These are phyloP conservation scores for Hypomecis atomaria DNA, from an alignment of 2,888 invertebrate species.

Conservation along the genomic window DNA sequence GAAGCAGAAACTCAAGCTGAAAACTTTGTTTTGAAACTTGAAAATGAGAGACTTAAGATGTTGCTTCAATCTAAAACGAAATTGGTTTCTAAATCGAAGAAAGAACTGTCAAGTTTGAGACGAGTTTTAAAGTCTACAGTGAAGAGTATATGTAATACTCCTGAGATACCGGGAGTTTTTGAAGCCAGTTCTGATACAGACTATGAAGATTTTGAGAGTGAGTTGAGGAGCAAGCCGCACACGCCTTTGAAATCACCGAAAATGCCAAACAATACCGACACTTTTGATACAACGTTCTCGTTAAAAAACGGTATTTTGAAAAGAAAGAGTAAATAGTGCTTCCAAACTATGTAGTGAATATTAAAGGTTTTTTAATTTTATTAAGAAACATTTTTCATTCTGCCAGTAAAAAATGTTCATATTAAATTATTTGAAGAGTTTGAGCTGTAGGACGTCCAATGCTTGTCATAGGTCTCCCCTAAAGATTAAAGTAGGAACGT, in stretches of 20 bases:
- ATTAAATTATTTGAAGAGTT: too few species aligned
- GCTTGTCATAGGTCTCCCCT: too few species aligned
- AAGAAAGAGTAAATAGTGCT: slow-evolving; percentile 34
- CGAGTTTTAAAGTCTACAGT: slow-evolving; percentile 61
- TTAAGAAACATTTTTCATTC: background rate
- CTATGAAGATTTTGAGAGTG: slow-evolving; percentile 63
- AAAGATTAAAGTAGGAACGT: too few species aligned
- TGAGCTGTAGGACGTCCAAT: too few species aligned
- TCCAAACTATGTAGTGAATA: background rate
- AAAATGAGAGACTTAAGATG: slow-evolving; percentile 69
- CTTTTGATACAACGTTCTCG: slow-evolving; percentile 57
- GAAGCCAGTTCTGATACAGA: slow-evolving; percentile 55
- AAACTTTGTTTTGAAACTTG: slow-evolving; percentile 61
- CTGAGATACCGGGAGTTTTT: slow-evolving; percentile 45
- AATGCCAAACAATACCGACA: slow-evolving; percentile 33
- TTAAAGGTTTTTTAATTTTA: slow-evolving; percentile 25
- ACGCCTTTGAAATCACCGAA: slow-evolving; percentile 46
- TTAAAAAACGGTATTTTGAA: slow-evolving; percentile 47
- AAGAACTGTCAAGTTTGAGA: slow-evolving; percentile 63
- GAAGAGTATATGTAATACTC: slow-evolving; percentile 56
- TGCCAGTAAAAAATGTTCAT: too few species aligned
- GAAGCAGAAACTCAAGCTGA: slow-evolving; percentile 60
- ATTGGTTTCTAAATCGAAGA: slow-evolving; percentile 60
- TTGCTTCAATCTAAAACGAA: slow-evolving; percentile 64
- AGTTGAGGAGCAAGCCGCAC: slow-evolving; percentile 50